These are phyloP conservation scores for Anhinga rufa DNA, from an alignment of 2,113 vertebrate species.

Conservation along the genomic window DNA sequence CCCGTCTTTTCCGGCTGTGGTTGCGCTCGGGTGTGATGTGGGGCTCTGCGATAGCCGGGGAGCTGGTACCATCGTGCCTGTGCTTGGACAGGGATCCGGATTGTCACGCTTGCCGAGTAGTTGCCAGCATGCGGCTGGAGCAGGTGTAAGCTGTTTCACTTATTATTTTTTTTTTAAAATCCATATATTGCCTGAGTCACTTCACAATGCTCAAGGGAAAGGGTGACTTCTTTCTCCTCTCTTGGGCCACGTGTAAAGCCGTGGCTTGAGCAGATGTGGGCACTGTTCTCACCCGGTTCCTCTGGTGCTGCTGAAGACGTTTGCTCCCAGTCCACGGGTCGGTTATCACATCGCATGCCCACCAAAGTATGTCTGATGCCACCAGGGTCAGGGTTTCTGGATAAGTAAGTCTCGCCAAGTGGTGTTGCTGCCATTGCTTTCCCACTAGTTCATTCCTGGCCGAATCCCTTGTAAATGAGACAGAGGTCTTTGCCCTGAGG, in stretches of 20 bases:
- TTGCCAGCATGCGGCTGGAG: rapidly evolving
- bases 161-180: not conserved
- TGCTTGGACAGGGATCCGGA: rapidly evolving
- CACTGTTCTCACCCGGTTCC: not conserved
- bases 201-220: rapidly evolving
- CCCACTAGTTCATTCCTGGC: not conserved
- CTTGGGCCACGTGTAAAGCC: rapidly evolving
- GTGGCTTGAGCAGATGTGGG: rapidly evolving
- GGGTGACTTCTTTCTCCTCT: not conserved
- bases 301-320: rapidly evolving
- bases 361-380: not conserved
- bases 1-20: not conserved
- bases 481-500: not conserved
- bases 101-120: not conserved
- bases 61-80: not conserved
- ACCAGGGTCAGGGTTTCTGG: not conserved
- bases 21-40: not conserved
- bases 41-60: not conserved
- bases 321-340: not conserved
- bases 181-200: rapidly evolving
- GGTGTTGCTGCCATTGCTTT: not conserved
- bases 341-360: not conserved
- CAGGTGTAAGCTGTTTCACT: not conserved
- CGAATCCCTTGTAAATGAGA: not conserved
- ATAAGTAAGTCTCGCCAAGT: rapidly evolving